A percentile compares a stretch with the other conserved stretches of the same genome.
Conservation (phyloP, 2,113 vertebrate genomes). For the Triplophysa tibetana region DNA sequence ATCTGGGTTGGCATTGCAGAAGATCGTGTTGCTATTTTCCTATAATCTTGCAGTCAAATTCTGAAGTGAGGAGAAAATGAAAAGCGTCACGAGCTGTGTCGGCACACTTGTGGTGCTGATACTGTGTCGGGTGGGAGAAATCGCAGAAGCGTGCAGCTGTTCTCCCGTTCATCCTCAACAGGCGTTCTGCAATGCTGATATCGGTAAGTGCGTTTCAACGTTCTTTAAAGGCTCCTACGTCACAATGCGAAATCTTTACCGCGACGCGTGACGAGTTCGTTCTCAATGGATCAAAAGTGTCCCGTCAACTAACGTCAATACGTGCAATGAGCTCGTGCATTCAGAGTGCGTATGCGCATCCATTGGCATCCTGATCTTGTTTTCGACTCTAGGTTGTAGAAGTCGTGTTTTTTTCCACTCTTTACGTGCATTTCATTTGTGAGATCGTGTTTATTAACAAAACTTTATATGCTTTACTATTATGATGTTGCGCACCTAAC, state of each 20-base stretch:
- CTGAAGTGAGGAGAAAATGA: conserved; percentile 64
- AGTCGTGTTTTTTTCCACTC: background rate
- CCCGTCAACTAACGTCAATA: background rate
- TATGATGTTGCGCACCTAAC: no score
- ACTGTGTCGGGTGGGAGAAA: conserved; percentile 76
- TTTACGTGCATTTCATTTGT: background rate
- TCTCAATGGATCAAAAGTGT: background rate
- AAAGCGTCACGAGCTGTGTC: conserved; percentile 72
- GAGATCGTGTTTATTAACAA: no score
- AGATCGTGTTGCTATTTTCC: background rate
- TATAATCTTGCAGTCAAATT: conserved; percentile 21
- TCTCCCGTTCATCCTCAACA: conserved; percentile 94
- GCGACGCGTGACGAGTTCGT: background rate
- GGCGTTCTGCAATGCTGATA: conserved; percentile 94
- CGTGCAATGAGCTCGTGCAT: background rate
- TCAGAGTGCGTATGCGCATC: background rate
- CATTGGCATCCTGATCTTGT: background rate
- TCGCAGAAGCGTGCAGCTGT: conserved; percentile 89
- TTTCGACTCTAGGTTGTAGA: background rate
- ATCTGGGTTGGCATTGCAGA: conserved; percentile 23
- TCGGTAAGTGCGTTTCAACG: conserved; percentile 79
- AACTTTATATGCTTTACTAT: no score
- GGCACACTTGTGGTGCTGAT: conserved; percentile 82
- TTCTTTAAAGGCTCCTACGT: conserved; percentile 15
- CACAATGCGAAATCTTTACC: conserved; percentile 21